Conservation (phyloP, 2,797 vertebrate species). For the Sebastes wilsoni region DNA sequence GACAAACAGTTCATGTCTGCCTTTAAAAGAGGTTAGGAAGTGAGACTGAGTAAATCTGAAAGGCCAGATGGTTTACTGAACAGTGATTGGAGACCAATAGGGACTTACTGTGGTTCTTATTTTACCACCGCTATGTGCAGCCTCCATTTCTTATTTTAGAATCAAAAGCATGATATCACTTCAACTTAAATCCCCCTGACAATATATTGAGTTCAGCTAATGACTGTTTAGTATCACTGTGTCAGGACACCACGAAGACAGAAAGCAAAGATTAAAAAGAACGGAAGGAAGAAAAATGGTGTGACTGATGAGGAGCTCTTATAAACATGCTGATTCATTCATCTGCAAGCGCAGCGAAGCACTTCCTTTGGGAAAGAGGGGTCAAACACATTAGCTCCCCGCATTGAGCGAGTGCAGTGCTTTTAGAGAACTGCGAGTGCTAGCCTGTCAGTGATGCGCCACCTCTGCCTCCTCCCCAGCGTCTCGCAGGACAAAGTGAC, state of each 20-base stretch:
- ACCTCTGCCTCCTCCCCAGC: conserved; percentile 31
- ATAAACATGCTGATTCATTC: conserved; percentile 75
- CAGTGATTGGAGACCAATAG: not conserved
- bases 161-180: conserved; percentile 19
- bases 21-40: conserved; percentile 11
- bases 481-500: conserved; percentile 29
- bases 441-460: conserved; percentile 42
- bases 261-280: conserved; percentile 41
- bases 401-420: conserved; percentile 49
- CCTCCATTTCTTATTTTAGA: conserved; percentile 27
- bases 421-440: conserved; percentile 45
- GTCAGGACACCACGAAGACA: conserved; percentile 42
- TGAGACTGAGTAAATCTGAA: conserved; percentile 5
- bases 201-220: conserved; percentile 43
- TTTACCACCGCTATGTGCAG: not conserved
- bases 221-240: conserved; percentile 45
- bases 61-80: conserved; percentile 17
- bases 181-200: conserved; percentile 25
- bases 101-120: not conserved
- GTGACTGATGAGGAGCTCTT: conserved; percentile 70
- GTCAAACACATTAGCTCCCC: conserved; percentile 77
- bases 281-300: conserved; percentile 33
- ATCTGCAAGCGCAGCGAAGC: conserved; percentile 49
- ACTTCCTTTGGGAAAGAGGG: conserved; percentile 68
- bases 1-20: conserved; percentile 32